phyloP scores from a whole-genome alignment of 1,140 invertebrate species.

The Drosophila baimaii region DNA sequence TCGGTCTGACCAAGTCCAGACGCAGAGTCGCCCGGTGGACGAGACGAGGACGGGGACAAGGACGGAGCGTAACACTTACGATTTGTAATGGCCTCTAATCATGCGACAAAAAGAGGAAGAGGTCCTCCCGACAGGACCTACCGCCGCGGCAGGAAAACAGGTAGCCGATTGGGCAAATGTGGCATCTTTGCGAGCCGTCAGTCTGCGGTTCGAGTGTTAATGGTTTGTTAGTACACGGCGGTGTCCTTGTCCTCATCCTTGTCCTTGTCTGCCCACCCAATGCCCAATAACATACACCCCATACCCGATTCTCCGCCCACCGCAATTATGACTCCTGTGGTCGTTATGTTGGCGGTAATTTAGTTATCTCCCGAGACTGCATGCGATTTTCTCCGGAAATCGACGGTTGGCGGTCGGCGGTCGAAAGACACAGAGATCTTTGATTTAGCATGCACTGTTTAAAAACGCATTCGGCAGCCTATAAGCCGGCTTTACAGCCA shows the following conservation, averaged over 20 bases:
- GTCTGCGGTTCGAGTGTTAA: conserved; percentile 79
- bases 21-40: conserved; percentile 28
- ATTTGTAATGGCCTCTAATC: conserved; percentile 81
- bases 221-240: conserved; percentile 71
- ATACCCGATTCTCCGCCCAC: not conserved
- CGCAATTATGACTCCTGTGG: conserved; percentile 63
- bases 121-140: conserved; percentile 53
- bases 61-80: conserved; percentile 75
- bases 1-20: conserved; percentile 38
- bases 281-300: not conserved
- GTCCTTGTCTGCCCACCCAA: conserved; percentile 2
- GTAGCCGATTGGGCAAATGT: conserved; percentile 38
- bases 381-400: conserved; percentile 71
- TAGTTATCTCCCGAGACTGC: conserved; percentile 64
- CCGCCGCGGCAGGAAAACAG: conserved; percentile 60
- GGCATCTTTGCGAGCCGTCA: conserved; percentile 12
- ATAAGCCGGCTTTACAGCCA: conserved; percentile 56
- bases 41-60: conserved; percentile 1
- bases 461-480: conserved; percentile 76
- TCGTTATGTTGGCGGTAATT: conserved; percentile 57
- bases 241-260: conserved; percentile 45
- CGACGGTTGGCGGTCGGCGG: conserved; percentile 53
- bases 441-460: conserved; percentile 79
- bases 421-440: conserved; percentile 65
- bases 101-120: conserved; percentile 60